phyloP scores from a whole-genome alignment of 2,113 vertebrate genomes.

The Microcebus jonahi region DNA sequence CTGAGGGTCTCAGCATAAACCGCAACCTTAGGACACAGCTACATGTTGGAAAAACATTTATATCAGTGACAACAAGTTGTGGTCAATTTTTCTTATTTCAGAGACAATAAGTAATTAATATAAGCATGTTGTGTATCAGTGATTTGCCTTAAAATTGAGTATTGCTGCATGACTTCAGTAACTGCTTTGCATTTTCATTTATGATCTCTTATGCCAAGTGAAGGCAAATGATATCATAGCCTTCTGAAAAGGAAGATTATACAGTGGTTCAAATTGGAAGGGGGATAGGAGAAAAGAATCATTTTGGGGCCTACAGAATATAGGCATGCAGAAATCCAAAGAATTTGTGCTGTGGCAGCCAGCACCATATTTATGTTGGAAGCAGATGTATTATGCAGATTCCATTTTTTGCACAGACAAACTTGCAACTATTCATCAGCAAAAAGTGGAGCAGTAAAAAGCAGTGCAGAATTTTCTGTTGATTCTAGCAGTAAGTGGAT shows the following conservation, averaged over 20 bases:
- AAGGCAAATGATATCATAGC: constrained; percentile 27
- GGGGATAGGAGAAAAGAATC: neutral
- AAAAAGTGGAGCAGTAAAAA: constrained; percentile 11
- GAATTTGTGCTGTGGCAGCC: constrained; percentile 40
- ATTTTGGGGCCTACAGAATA: neutral
- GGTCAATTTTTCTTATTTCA: neutral
- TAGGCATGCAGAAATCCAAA: neutral
- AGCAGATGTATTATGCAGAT: constrained; percentile 46
- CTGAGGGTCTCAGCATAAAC: neutral
- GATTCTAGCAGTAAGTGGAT: constrained; percentile 66
- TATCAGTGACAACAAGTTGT: neutral
- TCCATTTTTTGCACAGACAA: neutral
- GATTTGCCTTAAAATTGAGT: neutral
- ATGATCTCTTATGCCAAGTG: neutral
- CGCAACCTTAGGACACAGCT: neutral
- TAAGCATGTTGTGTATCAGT: neutral
- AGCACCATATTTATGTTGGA: neutral
- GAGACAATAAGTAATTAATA: neutral
- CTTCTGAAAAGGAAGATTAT: constrained; percentile 22
- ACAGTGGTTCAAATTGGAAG: neutral
- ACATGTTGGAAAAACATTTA: neutral
- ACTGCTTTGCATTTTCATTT: neutral
- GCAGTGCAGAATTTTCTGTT: constrained; percentile 63
- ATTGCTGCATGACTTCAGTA: neutral
- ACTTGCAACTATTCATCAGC: constrained; percentile 62